Evolutionary conservation across 2,113 vertebrate genomes (phyloP).

Genomic region (Todiramphus chloris): DNA sequence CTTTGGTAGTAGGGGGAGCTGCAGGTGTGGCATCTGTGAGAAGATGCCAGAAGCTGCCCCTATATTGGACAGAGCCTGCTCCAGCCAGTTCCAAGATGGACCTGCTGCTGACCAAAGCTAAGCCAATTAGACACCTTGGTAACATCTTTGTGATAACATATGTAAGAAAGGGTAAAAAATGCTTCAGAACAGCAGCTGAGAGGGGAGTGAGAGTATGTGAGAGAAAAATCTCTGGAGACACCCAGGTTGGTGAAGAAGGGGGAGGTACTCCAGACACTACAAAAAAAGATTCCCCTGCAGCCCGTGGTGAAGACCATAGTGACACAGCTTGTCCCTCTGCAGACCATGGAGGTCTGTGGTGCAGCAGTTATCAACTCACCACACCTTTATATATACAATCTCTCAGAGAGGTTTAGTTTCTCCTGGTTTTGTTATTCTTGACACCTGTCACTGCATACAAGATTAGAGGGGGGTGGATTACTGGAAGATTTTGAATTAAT

Average conservation of each 20-base stretch:
- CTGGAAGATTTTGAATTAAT: not conserved
- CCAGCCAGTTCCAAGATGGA: not conserved
- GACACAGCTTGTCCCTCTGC: not conserved
- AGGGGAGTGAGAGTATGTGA: not conserved
- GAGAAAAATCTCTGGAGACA: not conserved
- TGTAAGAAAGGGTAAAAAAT: not conserved
- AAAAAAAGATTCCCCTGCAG: not conserved
- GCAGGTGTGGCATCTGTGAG: not conserved
- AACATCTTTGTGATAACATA: not conserved
- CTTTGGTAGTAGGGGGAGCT: not conserved
- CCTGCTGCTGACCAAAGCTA: not conserved
- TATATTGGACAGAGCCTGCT: not conserved
- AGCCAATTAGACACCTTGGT: not conserved
- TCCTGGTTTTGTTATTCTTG: not conserved
- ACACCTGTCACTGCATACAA: not conserved
- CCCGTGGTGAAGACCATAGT: accelerated
- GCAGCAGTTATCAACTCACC: not conserved
- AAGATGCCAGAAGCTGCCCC: not conserved
- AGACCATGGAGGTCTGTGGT: not conserved
- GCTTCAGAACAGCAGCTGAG: not conserved
- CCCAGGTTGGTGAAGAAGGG: not conserved
- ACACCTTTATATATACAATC: not conserved
- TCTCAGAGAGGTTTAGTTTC: not conserved
- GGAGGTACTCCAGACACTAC: accelerated
- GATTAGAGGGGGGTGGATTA: not conserved